Percentiles rank a stretch among this genome's conserved stretches.
Conservation (phyloP, 1,140 invertebrate genomes). For the Drosophila bocqueti region DNA sequence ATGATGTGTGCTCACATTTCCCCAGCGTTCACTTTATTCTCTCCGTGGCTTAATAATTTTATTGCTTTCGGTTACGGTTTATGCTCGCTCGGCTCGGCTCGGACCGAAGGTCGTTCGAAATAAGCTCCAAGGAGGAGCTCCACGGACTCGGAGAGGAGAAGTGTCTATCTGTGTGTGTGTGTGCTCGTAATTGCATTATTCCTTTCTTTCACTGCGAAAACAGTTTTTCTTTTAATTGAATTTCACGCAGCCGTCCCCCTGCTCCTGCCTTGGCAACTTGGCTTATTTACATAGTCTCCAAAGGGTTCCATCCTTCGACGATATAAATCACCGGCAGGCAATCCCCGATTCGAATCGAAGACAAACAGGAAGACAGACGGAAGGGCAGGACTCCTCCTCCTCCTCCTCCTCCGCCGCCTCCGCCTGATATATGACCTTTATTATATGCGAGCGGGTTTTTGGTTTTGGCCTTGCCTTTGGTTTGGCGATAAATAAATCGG, state of each 20-base stretch:
- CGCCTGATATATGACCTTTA: constrained; percentile 61
- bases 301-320: constrained; percentile 23
- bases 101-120: constrained; percentile 8
- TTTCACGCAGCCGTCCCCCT: constrained; percentile 28
- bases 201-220: constrained; percentile 39
- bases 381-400: background rate
- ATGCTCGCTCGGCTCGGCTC: constrained; percentile 26
- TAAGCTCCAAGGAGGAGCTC: constrained; percentile 4
- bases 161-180: background rate
- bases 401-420: background rate
- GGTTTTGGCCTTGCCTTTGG: constrained; percentile 12
- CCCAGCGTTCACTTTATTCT: constrained; percentile 58
- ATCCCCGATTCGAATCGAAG: constrained; percentile 49
- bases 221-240: constrained; percentile 74
- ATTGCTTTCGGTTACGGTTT: constrained; percentile 59
- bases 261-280: constrained; percentile 6
- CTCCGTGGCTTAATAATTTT: constrained; percentile 57
- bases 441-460: constrained; percentile 40
- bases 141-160: background rate
- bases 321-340: constrained; percentile 51
- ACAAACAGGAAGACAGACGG: constrained; percentile 49
- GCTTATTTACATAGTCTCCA: constrained; percentile 40
- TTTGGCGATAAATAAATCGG: constrained; percentile 52
- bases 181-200: constrained; percentile 50
- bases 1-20: constrained; percentile 50